These are phyloP conservation scores for Piscicola geometra DNA, from an alignment of 2,888 invertebrate genomes.

Conservation along the genomic window DNA sequence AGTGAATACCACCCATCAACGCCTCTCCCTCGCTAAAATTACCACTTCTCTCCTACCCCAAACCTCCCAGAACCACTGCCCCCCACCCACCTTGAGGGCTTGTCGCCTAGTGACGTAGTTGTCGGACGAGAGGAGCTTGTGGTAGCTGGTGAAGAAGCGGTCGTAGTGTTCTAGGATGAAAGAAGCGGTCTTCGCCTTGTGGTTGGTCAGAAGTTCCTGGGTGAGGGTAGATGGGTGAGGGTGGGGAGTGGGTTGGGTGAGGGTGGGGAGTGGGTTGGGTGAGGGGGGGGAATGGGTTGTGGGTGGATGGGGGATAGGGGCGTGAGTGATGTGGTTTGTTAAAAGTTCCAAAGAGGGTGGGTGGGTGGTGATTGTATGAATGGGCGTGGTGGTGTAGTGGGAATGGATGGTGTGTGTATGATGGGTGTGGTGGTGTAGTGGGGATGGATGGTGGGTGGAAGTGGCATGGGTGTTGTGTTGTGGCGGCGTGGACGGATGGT, in stretches of 20 bases:
- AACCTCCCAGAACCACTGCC: background rate
- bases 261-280: too few relatives aligned
- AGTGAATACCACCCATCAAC: background rate
- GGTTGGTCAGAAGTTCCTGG: slow-evolving; percentile 60
- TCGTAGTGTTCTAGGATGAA: slow-evolving; percentile 99
- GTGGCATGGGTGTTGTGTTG: too few relatives aligned
- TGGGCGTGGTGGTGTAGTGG: too few relatives aligned
- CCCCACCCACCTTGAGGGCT: slow-evolving; percentile 79
- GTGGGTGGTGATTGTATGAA: too few relatives aligned
- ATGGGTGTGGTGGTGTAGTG: too few relatives aligned
- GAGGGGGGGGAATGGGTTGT: too few relatives aligned
- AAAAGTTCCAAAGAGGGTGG: too few relatives aligned
- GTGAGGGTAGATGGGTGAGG: background rate
- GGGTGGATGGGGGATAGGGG: too few relatives aligned
- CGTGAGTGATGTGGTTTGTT: too few relatives aligned
- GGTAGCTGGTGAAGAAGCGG: slow-evolving; percentile 93
- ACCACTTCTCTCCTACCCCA: background rate
- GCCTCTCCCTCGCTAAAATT: background rate
- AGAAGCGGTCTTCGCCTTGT: slow-evolving; percentile 81
- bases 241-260: background rate
- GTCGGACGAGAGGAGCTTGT: slow-evolving; percentile 92
- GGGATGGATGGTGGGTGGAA: too few relatives aligned
- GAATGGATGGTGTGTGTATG: too few relatives aligned
- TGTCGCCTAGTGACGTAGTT: slow-evolving; percentile 99
- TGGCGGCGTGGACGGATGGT: too few relatives aligned